These are phyloP conservation scores for Drosophila anceps DNA, from an alignment of 2,888 invertebrate species.

Conservation along the genomic window DNA sequence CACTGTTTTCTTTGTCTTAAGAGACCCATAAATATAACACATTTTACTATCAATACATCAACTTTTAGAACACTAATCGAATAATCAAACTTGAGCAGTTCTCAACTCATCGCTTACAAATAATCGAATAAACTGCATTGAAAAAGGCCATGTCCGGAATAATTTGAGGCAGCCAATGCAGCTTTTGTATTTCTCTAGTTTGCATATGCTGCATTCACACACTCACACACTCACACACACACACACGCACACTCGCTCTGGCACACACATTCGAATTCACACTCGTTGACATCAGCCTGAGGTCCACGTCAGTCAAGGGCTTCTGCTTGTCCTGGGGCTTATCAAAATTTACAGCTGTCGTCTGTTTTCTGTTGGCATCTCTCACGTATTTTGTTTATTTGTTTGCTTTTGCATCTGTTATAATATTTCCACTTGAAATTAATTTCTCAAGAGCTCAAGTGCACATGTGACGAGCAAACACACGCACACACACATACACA, in stretches of 20 bases:
- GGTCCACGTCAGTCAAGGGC: slow-evolving; percentile 42
- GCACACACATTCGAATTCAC: slow-evolving; percentile 15
- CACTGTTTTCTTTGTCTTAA: too few relatives aligned
- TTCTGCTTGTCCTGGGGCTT: slow-evolving; percentile 53
- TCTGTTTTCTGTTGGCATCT: slow-evolving; percentile 39
- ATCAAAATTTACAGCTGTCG: slow-evolving; percentile 73
- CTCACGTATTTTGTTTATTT: slow-evolving; percentile 64
- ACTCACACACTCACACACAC: neutral
- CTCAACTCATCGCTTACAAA: neutral
- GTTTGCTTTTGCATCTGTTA: slow-evolving; percentile 60
- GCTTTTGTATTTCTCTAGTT: neutral
- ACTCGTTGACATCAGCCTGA: slow-evolving; percentile 22
- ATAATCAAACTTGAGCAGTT: neutral
- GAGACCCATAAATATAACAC: neutral
- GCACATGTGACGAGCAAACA: slow-evolving; percentile 73
- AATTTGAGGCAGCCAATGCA: slow-evolving; percentile 5
- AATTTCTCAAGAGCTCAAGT: slow-evolving; percentile 82
- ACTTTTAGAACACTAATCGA: neutral
- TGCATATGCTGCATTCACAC: slow-evolving; percentile 18
- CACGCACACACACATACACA: slow-evolving; percentile 28
- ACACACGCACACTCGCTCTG: neutral
- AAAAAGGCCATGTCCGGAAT: neutral
- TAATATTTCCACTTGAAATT: slow-evolving; percentile 81
- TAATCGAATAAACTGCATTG: slow-evolving; percentile 1
- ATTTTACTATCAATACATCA: neutral